phyloP scores from a whole-genome alignment of 2,888 invertebrate genomes.

The Drosophila anomalata region DNA sequence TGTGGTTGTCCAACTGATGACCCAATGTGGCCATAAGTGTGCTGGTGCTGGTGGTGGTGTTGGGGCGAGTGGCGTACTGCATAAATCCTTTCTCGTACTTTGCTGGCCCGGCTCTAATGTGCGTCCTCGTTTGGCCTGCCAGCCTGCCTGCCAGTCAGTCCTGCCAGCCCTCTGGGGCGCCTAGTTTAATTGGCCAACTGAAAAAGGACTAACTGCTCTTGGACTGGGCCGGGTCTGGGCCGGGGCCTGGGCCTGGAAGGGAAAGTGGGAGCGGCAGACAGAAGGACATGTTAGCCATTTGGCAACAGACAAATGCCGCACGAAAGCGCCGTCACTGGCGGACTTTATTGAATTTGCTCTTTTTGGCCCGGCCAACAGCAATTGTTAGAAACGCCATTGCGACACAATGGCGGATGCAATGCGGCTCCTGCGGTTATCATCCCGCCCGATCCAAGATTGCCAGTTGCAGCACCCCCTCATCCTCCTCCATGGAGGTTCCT shows the following conservation, averaged over 20 bases:
- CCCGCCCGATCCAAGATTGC: constrained; percentile 33
- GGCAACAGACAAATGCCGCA: constrained; percentile 52
- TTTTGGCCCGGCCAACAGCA: constrained; percentile 35
- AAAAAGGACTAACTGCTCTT: constrained; percentile 9
- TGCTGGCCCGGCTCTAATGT: constrained; percentile 35
- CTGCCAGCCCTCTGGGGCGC: constrained; percentile 58
- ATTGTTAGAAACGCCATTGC: constrained; percentile 15
- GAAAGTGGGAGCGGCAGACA: constrained; percentile 2
- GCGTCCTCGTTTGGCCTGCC: constrained; percentile 43
- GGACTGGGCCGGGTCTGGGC: too few species aligned
- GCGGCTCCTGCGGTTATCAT: constrained; percentile 42
- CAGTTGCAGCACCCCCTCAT: neutral
- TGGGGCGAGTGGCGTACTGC: constrained; percentile 41
- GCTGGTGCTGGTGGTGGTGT: neutral
- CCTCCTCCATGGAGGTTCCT: too few species aligned
- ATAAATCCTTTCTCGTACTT: constrained; percentile 30
- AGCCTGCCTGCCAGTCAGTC: constrained; percentile 17
- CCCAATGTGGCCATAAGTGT: constrained; percentile 24
- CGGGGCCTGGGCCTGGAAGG: neutral
- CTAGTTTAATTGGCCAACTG: constrained; percentile 73
- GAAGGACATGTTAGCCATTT: constrained; percentile 49
- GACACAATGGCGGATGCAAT: constrained; percentile 41
- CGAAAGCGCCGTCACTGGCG: constrained; percentile 36
- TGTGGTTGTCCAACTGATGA: constrained; percentile 15
- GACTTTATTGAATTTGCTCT: constrained; percentile 51